Base-by-base conservation (phyloP, 1,140 invertebrate species). In the Drosophila erecta region DNA sequence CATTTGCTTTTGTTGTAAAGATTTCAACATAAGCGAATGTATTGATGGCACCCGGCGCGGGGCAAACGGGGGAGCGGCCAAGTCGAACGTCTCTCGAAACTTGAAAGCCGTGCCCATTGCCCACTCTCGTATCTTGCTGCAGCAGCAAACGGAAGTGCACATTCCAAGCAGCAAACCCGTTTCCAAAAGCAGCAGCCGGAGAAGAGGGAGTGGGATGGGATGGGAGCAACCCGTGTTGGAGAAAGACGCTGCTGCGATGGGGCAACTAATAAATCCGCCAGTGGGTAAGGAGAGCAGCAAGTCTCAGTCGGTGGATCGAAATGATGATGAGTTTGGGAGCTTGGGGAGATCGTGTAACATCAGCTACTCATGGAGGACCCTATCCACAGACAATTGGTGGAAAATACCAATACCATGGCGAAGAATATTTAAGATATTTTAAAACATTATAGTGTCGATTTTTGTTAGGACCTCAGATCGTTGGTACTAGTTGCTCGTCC, bases 201-300 rank as follows among this genome's bases (percentile, higher is more conserved):
- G 64, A 49, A 12, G 24, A 30, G 44, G 20, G 44, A 41, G 27
- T 44, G 57, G 64, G 35, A 43, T 44, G 57, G 64, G 35, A 43
- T 37, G 59, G 56, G 37, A 46, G 74, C 41, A 51, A 46, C 51
- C n/a, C 24, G 60, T 56, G 53, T 66, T 69, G 79, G 84, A 84
- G 84, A 89, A 89, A 87, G 84, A 89, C 61, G 81, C 47, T 51
- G 33, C 20, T 38, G 33, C 55, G 65, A 81, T 66, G 61, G 74
- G 64, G 62, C 77, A 76, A 80, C 76, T 80, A 89, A 89, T 89
- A 89, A 89, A 90, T 90, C 83, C 83, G 89, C 77, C 89, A 90
- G 83, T 90, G 83, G 87, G 89, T 90, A 90, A 90, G 87, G 89
- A 90, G 89, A 90, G 87, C 89, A 90, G 74, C 79, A 81, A 74